phyloP scores from a whole-genome alignment of 2,113 vertebrate genomes.

The Panurus biarmicus region DNA sequence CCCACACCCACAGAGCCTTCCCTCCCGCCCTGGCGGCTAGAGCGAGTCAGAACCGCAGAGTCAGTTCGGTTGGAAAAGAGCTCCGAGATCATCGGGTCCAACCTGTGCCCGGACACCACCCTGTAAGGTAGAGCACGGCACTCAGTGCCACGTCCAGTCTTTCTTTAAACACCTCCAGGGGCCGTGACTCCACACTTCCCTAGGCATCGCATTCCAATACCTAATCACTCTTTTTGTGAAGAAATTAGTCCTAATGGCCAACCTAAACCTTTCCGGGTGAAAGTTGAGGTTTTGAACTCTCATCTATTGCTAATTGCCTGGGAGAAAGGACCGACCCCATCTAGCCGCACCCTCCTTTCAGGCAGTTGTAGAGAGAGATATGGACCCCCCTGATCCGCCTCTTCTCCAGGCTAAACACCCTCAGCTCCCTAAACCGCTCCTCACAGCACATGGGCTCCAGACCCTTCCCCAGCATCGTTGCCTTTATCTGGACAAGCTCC shows the following conservation, averaged over 20 bases:
- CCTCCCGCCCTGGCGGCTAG: too few relatives aligned
- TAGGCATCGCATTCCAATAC: not conserved
- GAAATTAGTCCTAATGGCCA: not conserved
- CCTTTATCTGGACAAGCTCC: not conserved
- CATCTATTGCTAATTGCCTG: not conserved
- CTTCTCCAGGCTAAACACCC: not conserved
- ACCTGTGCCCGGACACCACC: not conserved
- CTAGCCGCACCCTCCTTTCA: not conserved
- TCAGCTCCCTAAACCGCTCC: not conserved
- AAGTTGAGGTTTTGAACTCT: not conserved
- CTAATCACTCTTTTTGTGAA: not conserved
- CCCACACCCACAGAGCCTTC: not conserved
- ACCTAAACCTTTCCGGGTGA: not conserved
- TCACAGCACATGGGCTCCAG: not conserved
- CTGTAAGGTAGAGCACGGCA: not conserved
- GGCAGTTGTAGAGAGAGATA: too few relatives aligned
- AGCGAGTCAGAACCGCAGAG: not conserved
- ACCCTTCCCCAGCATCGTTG: fast-evolving
- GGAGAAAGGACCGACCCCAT: not conserved
- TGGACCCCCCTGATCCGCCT: fast-evolving
- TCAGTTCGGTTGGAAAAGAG: not conserved
- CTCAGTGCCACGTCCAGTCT: not conserved
- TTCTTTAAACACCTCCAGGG: not conserved
- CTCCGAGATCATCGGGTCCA: not conserved
- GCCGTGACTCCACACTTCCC: not conserved